Base-by-base conservation (phyloP, 2,888 invertebrate species). In the Meliscaeva auricollis region DNA sequence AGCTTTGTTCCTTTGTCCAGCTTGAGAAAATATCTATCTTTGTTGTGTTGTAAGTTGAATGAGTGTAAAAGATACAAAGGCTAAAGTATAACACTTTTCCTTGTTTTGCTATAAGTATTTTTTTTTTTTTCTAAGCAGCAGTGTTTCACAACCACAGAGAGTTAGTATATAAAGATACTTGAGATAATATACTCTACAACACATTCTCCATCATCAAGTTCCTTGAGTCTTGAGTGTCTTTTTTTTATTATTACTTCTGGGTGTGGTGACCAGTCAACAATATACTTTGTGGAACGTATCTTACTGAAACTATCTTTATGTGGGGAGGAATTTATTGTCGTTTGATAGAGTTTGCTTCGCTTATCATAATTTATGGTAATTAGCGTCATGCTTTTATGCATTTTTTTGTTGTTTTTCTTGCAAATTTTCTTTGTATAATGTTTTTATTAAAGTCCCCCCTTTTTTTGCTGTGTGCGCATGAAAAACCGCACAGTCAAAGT, bases 311-410 rank as follows among this genome's bases (percentile, higher is more conserved):
- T 26, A 38, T n/a, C 17, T n/a, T 50, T 41, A 11, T 50, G 38
- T 62, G 48, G 56, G 64, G 48, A 66, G 54, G 20, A 58, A 58
- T 58, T 58, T 48, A 35, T 56, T 72, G 77, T 73, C 82, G 77
- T 68, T 72, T 46, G 56, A 73, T 78, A 62, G 77, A 72, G 38
- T 50, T 35, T 50, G 69, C 60, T 73, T n/a, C 20, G 74, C 83
- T 84, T 80, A 80, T 84, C 84, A 84, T 80, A 80, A 84, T 84
- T 84, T 84, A 80, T 80, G 60, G 60, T 80, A 72, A 84, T 84
- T 80, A 84, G 60, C 75, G 80, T 80, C 79, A 84, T 70, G 84
- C 46, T 48, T 62, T 60, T 70, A 54, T 56, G 54, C 48, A 66
- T 74, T 48, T 60, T 73, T n/a, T n/a, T n/a, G n/a, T n/a, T 73